Evolutionary conservation across 2,797 vertebrate genomes (phyloP), one percentile per base, ranked within the genome.

Genomic region (Naso thynnoides): DNA sequence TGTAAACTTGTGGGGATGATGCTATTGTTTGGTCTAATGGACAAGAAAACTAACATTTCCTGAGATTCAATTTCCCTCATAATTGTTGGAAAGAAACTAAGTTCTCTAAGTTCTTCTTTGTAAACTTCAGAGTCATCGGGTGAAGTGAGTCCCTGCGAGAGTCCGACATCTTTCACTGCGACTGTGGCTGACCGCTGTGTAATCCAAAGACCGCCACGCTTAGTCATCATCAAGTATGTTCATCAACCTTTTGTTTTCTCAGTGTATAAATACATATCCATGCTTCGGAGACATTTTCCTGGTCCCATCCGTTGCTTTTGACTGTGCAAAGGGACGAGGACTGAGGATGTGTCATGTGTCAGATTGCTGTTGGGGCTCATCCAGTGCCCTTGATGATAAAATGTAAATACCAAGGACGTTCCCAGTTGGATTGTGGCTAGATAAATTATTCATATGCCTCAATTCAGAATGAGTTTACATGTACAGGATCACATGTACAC

Each of bases 81-180:
- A 98, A 99, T 99, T 97, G 97, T 98, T 97, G 97, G 98, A 99
- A 98, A 97, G 97, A 99, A 99, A 96, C 96, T 92, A 94, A 96
- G n/a, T n/a, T n/a, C n/a, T n/a, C n/a, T n/a, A n/a, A 95, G 1
- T 94, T 95, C 94, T 95, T 95, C 92, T 94, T 93, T 95, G 94
- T 98, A 98, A 99, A 98, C 97, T 97, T 88, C 84, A 91, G 84
- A 83, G 90, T 89, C 92, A 95, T 95, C 96, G 96, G 96, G 94
- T 91, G 91, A 95, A 95, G 94, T 92, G 92, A 89, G 88, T 83
- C 87, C 84, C 71, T 6, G 76, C 64, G 72, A 16, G 6, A 27
- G 81, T 89, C 90, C 86, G 84, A 70, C 31, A 63, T 55, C 55
- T 75, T 70, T 68, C 44, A 29, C 78, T 45, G 53, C 15, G 39